phyloP scores from a whole-genome alignment of 2,113 vertebrate genomes.

The Bothrops jararaca region DNA sequence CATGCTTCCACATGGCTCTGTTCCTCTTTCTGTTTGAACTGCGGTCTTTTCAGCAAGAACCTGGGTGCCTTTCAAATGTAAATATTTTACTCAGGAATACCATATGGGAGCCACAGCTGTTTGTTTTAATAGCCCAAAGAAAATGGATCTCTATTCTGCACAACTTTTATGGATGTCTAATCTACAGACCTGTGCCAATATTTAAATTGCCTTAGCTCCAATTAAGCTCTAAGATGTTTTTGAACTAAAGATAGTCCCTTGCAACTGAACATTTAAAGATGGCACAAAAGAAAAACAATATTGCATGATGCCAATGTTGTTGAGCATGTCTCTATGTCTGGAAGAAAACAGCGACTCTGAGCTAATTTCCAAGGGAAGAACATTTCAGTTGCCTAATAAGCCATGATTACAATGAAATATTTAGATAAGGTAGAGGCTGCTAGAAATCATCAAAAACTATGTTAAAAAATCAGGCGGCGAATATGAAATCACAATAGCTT shows the following conservation, averaged over 20 bases:
- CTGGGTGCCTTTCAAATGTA: conserved; percentile 70
- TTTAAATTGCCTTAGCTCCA: conserved; percentile 63
- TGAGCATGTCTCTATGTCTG: neutral
- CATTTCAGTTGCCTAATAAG: conserved; percentile 5
- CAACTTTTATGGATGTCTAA: conserved; percentile 35
- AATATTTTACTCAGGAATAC: conserved; percentile 71
- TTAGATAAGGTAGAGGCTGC: neutral
- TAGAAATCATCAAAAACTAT: conserved; percentile 7
- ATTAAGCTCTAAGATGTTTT: conserved; percentile 61
- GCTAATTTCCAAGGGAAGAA: conserved; percentile 1
- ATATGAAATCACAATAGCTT: conserved; percentile 6
- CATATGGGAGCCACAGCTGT: conserved; percentile 70
- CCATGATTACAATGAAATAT: neutral
- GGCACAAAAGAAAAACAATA: conserved; percentile 50
- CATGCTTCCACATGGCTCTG: conserved; percentile 14
- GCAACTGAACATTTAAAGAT: conserved; percentile 56
- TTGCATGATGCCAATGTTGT: neutral
- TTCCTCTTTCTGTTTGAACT: conserved; percentile 59
- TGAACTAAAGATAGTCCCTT: conserved; percentile 36
- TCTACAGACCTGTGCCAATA: conserved; percentile 40
- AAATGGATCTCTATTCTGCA: conserved; percentile 55
- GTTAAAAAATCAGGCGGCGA: conserved; percentile 21
- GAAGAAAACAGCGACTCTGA: neutral
- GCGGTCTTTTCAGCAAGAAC: conserved; percentile 51
- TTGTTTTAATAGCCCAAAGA: conserved; percentile 65